Evolutionary conservation across 2,888 invertebrate species (phyloP).

Genomic region (Leuctra nigra): DNA sequence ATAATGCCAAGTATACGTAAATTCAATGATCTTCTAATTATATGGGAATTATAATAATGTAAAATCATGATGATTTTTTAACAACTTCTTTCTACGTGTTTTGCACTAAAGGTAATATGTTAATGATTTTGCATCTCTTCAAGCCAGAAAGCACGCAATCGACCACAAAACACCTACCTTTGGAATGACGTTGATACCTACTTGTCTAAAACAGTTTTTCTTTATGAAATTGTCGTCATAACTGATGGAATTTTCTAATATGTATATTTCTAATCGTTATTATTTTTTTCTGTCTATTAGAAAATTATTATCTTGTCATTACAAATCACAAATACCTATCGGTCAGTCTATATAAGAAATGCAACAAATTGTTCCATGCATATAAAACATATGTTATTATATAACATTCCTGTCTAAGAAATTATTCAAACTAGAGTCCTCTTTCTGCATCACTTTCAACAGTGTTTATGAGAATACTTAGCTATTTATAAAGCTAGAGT

Average conservation of each 20-base stretch:
- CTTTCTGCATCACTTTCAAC: too few relatives aligned
- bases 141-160: background rate
- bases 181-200: background rate
- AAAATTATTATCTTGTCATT: slow-evolving; percentile 50
- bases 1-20: slow-evolving; percentile 7
- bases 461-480: slow-evolving; percentile 1
- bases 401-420: slow-evolving; percentile 6
- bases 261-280: background rate
- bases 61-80: slow-evolving; percentile 1
- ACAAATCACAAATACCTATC: slow-evolving; percentile 53
- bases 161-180: too few relatives aligned
- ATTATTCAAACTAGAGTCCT: slow-evolving; percentile 8
- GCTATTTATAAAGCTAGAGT: background rate
- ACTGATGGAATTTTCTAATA: background rate
- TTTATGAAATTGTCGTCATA: background rate
- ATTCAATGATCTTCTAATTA: slow-evolving; percentile 3
- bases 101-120: background rate
- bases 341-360: too few relatives aligned
- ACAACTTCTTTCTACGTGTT: too few relatives aligned
- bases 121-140: slow-evolving; percentile 8
- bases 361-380: too few relatives aligned
- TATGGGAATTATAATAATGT: slow-evolving; percentile 13
- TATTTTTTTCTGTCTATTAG: background rate
- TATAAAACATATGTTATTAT: background rate
- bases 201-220: background rate